phyloP scores from a whole-genome alignment of 92 coral and sea anemone species.

The Paramuricea clavata region DNA sequence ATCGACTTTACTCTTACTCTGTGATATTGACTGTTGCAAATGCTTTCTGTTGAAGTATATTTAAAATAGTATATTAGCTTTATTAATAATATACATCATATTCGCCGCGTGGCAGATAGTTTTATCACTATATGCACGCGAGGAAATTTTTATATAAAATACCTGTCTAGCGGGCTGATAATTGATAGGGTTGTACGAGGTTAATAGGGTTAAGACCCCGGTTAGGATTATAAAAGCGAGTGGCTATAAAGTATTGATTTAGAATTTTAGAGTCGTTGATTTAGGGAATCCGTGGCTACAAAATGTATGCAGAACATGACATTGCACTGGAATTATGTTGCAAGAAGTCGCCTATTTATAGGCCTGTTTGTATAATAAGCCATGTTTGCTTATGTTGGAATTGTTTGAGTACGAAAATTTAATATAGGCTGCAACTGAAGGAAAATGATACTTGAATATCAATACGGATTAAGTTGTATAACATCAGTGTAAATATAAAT shows the following conservation, averaged over 20 bases:
- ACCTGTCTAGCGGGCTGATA: background rate
- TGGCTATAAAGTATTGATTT: background rate
- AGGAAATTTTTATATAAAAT: background rate
- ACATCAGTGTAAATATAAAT: background rate
- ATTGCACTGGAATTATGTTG: slow-evolving; percentile 2
- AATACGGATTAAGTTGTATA: background rate
- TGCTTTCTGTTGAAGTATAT: background rate
- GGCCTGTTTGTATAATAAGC: background rate
- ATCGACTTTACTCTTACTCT: background rate
- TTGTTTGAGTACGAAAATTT: background rate
- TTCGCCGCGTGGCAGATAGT: background rate
- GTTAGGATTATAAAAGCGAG: no score
- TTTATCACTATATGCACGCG: background rate
- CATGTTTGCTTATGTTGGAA: background rate
- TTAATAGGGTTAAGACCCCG: no score
- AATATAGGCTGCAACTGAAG: background rate
- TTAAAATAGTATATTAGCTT: background rate
- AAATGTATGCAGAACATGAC: background rate
- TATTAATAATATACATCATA: no score
- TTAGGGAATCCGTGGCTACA: background rate
- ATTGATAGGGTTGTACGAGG: background rate
- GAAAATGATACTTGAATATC: background rate
- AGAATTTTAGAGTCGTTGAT: background rate
- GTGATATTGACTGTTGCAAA: background rate
- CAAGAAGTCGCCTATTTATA: background rate